Evolutionary conservation across 2,888 invertebrate genomes (phyloP).

Genomic region (Rhogogaster chlorosoma): DNA sequence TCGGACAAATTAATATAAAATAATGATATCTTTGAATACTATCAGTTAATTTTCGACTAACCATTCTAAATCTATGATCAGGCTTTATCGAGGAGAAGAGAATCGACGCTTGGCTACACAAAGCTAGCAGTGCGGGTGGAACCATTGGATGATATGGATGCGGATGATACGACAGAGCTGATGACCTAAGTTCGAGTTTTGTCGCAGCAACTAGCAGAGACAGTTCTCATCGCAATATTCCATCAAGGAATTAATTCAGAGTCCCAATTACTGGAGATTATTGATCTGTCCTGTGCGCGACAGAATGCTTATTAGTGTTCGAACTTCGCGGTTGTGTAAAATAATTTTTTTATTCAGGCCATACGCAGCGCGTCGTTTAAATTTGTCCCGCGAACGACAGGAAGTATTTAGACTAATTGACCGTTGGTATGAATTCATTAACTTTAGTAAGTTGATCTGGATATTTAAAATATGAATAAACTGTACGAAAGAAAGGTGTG

Average conservation of each 20-base stretch:
- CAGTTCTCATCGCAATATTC: slow-evolving; percentile 7
- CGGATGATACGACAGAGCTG: slow-evolving; percentile 71
- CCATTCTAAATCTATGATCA: slow-evolving; percentile 54
- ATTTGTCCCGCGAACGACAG: slow-evolving; percentile 52
- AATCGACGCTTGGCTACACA: slow-evolving; percentile 72
- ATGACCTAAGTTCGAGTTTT: slow-evolving; percentile 68
- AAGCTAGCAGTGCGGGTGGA: slow-evolving; percentile 73
- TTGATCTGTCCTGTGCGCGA: slow-evolving; percentile 27
- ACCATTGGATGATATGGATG: slow-evolving; percentile 73
- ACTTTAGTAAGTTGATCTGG: slow-evolving; percentile 13
- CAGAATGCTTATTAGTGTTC: slow-evolving; percentile 35
- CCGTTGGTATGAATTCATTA: slow-evolving; percentile 18
- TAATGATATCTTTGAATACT: not conserved
- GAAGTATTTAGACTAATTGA: slow-evolving; percentile 47
- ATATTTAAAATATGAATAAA: slow-evolving; percentile 16
- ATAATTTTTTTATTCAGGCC: slow-evolving; percentile 13
- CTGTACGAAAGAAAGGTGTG: slow-evolving; percentile 24
- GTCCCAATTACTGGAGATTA: not conserved
- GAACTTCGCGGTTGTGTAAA: slow-evolving; percentile 1
- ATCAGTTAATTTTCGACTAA: not conserved
- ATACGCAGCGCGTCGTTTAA: not conserved
- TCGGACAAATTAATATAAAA: not conserved
- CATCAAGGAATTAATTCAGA: not conserved
- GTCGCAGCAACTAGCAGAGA: slow-evolving; percentile 13
- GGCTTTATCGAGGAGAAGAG: slow-evolving; percentile 72